Conservation (phyloP, 2,888 invertebrate species). For the Drosophila kuntzei region DNA sequence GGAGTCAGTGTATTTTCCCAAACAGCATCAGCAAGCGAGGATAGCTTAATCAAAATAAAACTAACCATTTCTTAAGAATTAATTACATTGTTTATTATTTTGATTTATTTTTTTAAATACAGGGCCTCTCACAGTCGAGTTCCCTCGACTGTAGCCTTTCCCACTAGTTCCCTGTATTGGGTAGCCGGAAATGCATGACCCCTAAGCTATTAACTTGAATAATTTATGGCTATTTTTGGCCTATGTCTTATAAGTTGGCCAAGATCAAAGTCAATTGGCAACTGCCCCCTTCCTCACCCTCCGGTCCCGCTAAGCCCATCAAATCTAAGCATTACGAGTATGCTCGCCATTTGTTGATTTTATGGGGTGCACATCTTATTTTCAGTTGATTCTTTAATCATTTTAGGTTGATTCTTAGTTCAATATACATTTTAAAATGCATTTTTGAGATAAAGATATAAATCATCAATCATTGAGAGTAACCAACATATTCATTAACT, state of each 20-base stretch:
- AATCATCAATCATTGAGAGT: neutral
- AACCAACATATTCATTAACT: neutral
- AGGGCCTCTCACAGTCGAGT: neutral
- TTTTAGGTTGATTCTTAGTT: neutral
- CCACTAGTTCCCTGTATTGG: neutral
- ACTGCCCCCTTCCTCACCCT: neutral
- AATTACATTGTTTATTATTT: no score
- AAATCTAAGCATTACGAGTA: conserved; percentile 15
- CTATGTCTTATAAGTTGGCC: conserved; percentile 20
- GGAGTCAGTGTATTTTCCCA: no score
- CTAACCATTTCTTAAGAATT: no score
- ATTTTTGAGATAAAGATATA: neutral
- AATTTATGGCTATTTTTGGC: conserved; percentile 35
- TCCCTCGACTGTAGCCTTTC: neutral
- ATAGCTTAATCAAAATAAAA: no score
- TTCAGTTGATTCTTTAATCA: neutral
- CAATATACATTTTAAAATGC: conserved; percentile 1
- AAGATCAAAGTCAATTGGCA: conserved; percentile 44
- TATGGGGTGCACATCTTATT: conserved; percentile 10
- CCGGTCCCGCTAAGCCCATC: neutral
- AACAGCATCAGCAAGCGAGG: no score
- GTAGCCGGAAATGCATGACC: conserved; percentile 24
- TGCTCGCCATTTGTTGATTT: conserved; percentile 12
- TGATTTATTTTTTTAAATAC: neutral
- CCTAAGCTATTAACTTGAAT: conserved; percentile 10